Conservation (phyloP, 1,140 invertebrate species). For the Maconellicoccus hirsutus region DNA sequence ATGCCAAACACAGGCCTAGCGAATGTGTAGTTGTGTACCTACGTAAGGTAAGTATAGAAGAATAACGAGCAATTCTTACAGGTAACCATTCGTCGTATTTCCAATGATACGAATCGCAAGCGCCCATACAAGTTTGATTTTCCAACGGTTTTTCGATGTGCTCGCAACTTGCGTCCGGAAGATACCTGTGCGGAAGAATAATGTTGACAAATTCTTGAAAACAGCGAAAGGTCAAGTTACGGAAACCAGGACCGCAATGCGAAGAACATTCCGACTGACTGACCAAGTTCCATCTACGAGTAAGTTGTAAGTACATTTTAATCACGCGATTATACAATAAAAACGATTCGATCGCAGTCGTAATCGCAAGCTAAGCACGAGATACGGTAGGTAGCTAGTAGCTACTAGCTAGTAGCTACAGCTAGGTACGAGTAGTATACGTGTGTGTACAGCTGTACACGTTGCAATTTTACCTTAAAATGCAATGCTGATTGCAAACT, state of each 20-base stretch:
- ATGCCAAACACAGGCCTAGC: too few relatives aligned
- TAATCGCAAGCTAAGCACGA: too few relatives aligned
- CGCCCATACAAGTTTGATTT: conserved; percentile 47
- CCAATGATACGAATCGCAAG: conserved; percentile 55
- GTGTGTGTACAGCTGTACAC: too few relatives aligned
- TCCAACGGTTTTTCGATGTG: conserved; percentile 41
- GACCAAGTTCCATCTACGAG: conserved; percentile 42
- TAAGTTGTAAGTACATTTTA: not conserved
- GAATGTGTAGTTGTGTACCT: too few relatives aligned
- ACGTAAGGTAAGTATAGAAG: not conserved
- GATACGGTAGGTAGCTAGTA: too few relatives aligned
- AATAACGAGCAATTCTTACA: too few relatives aligned
- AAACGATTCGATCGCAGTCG: too few relatives aligned
- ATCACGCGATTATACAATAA: too few relatives aligned
- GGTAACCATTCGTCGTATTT: conserved; percentile 56
- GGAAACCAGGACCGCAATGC: conserved; percentile 52
- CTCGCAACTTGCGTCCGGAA: conserved; percentile 40
- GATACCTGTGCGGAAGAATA: conserved; percentile 29
- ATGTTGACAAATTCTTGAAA: conserved; percentile 35
- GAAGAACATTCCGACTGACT: conserved; percentile 52
- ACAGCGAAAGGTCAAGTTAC: conserved; percentile 42
- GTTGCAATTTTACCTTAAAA: conserved; percentile 43
- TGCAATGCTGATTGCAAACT: conserved; percentile 45
- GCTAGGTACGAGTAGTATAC: too few relatives aligned
- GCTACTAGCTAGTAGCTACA: too few relatives aligned